Evolutionary conservation across 1,140 invertebrate genomes (phyloP), one percentile per base, ranked within the genome.

Genomic region (Pentalonia nigronervosa): DNA sequence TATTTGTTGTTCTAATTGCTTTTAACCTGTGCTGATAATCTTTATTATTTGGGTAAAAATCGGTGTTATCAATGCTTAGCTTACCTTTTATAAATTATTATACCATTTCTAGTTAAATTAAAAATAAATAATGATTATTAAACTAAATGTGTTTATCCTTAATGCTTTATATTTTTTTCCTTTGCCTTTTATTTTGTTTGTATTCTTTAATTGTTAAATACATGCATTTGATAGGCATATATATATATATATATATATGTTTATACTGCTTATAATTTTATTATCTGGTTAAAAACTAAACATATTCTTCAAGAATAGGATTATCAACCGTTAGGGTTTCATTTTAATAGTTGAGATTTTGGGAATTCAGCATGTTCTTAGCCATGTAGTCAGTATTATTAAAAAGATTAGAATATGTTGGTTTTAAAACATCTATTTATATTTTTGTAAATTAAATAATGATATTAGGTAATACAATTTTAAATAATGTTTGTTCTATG

Each of bases 21-120:
- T 90, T 67, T 90, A n/a, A 23, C 36, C 7, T 90, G 11, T 90
- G 14, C 25, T 67, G 8, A 53, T 56, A 0, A 30, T 20, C n/a
- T 67, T 90, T n/a, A 60, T 90, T 67, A 21, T 30, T 90, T 60
- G 25, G 14, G 8, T 90, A 30, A 60, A 53, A 8, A 45, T 90
- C 25, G 45, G 6, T 67, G 30, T 60, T 60, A 53, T 89, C n/a
- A 67, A 8, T 67, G 53, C 53, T 90, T 67, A 17, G 56, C 56
- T 53, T 81, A 60, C 0, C 96, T 97, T 1, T 98, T 98, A 41
- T 98, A 84, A 8, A 30, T 90, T 41, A 41, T 36, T 84, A 23
- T 50, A 47, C 21, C 11, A 90, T 90, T 83, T 48, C 8, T 76
- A 14, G n/a, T 34, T 36, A 23, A 81, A 23, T 48, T 81, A 7